These are phyloP conservation scores for Lasaia peninsularis DNA, from an alignment of 1,140 invertebrate species.

Conservation along the genomic window DNA sequence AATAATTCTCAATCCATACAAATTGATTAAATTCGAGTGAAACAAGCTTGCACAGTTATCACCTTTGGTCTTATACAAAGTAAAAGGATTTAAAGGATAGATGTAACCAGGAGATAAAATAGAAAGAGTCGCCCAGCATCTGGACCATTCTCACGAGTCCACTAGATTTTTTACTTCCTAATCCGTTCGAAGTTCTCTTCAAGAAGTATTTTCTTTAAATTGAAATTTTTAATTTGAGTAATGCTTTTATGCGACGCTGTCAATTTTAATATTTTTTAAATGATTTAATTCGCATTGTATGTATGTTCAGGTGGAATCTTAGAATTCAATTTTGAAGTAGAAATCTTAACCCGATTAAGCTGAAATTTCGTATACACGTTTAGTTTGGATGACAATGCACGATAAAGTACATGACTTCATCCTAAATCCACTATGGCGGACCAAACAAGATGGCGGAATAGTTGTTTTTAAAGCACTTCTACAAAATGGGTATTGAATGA, in stretches of 20 bases:
- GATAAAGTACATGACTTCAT: too few relatives aligned
- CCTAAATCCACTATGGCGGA: too few relatives aligned
- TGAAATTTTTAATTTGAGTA: background rate
- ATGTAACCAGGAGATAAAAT: conserved; percentile 30
- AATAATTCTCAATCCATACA: too few relatives aligned
- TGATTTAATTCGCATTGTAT: background rate
- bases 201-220: conserved; percentile 11
- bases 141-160: conserved; percentile 50
- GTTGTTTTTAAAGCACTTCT: too few relatives aligned
- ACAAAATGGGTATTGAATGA: too few relatives aligned
- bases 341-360: too few relatives aligned
- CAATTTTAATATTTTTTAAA: background rate
- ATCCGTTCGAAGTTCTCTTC: conserved; percentile 31
- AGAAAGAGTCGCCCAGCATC: conserved; percentile 38
- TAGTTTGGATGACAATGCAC: too few relatives aligned
- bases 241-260: background rate
- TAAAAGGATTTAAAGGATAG: conserved; percentile 24
- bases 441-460: too few relatives aligned
- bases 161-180: conserved; percentile 51
- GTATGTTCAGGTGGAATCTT: too few relatives aligned
- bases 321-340: too few relatives aligned
- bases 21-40: too few relatives aligned
- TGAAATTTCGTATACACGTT: too few relatives aligned
- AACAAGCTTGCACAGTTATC: background rate
- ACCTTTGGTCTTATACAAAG: background rate